Percentiles rank a stretch among this genome's conserved stretches.
These are phyloP conservation scores for Leptosomus discolor DNA, from an alignment of 2,113 vertebrate genomes.

Conservation along the genomic window DNA sequence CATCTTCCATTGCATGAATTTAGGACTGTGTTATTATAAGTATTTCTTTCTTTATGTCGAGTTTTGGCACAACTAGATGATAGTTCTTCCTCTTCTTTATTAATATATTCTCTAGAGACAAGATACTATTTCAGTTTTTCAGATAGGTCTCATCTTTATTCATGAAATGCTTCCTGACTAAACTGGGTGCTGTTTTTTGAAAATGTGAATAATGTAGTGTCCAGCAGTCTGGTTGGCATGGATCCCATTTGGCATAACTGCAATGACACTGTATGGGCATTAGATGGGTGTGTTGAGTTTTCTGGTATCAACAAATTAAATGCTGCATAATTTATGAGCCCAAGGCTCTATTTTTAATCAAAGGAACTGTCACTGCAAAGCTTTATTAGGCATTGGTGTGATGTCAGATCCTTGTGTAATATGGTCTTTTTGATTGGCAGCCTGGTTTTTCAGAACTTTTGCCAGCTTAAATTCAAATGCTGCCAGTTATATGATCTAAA, in stretches of 20 bases:
- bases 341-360: conserved; percentile 30
- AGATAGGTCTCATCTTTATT: background rate
- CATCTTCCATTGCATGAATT: background rate
- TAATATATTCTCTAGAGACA: background rate
- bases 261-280: background rate
- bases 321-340: conserved; percentile 51
- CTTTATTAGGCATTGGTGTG: conserved; percentile 30
- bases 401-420: conserved; percentile 38
- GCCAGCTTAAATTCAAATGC: conserved; percentile 7
- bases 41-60: background rate
- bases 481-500: background rate
- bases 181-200: background rate
- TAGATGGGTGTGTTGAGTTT: conserved; percentile 44
- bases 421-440: conserved; percentile 9
- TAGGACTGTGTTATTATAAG: background rate
- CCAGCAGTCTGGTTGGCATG: conserved; percentile 38
- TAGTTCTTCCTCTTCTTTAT: background rate
- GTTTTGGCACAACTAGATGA: background rate
- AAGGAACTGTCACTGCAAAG: conserved; percentile 24
- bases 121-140: background rate
- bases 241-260: conserved; percentile 29
- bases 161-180: background rate
- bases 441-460: conserved; percentile 24
- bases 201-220: conserved; percentile 20
- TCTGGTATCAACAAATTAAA: conserved; percentile 46